Conservation (phyloP, 2,888 invertebrate genomes). For the Sesamia inferens region DNA sequence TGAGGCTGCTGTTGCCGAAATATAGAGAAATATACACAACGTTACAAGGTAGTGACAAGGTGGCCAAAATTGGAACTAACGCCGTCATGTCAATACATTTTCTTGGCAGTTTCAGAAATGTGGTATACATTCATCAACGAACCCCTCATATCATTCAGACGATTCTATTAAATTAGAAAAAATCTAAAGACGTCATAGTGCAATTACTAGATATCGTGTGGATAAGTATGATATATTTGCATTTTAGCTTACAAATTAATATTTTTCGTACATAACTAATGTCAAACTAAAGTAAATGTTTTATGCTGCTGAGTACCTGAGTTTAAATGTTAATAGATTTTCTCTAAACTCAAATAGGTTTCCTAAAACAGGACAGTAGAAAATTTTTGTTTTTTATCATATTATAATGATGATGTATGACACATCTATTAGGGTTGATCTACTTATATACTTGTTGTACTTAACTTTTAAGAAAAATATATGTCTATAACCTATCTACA, state of each 20-base stretch:
- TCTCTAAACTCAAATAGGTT: background rate
- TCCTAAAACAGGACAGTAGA: background rate
- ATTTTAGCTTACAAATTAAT: background rate
- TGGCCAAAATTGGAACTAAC: background rate
- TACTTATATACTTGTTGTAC: too few relatives aligned
- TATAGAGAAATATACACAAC: background rate
- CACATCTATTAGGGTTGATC: too few relatives aligned
- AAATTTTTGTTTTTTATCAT: too few relatives aligned
- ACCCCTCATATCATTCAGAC: too few relatives aligned
- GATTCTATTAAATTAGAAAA: too few relatives aligned
- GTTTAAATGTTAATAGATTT: background rate
- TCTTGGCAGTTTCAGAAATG: too few relatives aligned
- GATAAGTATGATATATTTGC: background rate
- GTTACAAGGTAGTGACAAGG: background rate
- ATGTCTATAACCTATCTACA: too few relatives aligned
- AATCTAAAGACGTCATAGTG: background rate
- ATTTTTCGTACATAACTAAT: background rate
- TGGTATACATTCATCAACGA: background rate
- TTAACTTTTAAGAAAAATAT: too few relatives aligned
- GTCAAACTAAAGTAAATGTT: background rate
- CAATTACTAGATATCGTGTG: background rate
- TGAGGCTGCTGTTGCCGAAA: background rate
- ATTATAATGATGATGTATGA: too few relatives aligned
- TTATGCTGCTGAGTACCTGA: background rate
- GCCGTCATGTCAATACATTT: background rate